phyloP scores from a whole-genome alignment of 2,113 vertebrate genomes.

The Alouatta palliata region DNA sequence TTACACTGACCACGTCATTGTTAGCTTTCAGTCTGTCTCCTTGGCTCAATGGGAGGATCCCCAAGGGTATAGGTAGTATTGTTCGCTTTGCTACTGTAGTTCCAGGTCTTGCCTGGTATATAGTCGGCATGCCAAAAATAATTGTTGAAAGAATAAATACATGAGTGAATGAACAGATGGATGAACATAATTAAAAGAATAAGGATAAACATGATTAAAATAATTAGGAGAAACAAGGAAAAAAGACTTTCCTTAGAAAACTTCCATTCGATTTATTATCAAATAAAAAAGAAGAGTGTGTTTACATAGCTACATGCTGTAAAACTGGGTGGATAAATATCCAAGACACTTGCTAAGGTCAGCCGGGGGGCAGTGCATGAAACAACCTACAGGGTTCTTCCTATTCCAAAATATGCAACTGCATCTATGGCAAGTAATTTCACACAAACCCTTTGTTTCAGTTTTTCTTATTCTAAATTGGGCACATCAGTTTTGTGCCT shows the following conservation, averaged over 20 bases:
- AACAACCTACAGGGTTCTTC: neutral
- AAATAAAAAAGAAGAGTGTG: neutral
- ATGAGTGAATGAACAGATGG: neutral
- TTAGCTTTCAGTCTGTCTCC: neutral
- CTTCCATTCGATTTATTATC: neutral
- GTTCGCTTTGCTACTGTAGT: neutral
- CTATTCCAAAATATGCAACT: neutral
- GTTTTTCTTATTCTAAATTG: slow-evolving; percentile 9
- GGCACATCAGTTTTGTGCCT: neutral
- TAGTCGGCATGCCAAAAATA: neutral
- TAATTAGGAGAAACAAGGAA: neutral
- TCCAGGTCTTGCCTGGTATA: neutral
- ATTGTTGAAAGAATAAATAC: neutral
- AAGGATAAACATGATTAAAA: neutral
- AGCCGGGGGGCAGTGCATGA: neutral
- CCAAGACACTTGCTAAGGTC: neutral
- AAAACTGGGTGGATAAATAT: neutral
- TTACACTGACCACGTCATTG: neutral
- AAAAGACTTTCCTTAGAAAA: neutral
- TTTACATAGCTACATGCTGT: neutral
- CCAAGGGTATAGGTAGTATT: neutral
- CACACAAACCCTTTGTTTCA: neutral
- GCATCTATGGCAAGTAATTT: neutral
- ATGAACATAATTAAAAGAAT: neutral
- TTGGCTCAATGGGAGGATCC: neutral